Percentiles rank a stretch among this genome's conserved stretches.
Conservation (phyloP, 35 echinoderm and acorn worm genomes). For the Strongylocentrotus purpuratus region DNA sequence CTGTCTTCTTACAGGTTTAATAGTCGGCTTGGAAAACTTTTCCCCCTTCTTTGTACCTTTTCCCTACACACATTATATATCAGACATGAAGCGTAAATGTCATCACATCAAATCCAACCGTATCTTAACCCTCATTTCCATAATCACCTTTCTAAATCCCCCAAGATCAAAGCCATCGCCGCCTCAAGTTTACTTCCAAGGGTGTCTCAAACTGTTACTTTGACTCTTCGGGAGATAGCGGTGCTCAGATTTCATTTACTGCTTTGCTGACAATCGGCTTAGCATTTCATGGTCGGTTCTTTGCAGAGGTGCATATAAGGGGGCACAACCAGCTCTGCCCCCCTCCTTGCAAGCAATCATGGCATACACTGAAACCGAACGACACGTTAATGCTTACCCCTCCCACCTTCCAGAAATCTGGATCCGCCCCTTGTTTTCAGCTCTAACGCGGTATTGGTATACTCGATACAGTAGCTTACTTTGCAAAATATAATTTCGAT, state of each 20-base stretch:
- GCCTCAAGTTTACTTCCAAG: neutral
- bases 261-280: neutral
- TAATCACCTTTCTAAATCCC: slow-evolving; percentile 1
- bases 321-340: no score
- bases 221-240: neutral
- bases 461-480: no score
- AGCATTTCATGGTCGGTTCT: neutral
- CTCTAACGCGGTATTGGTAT: no score
- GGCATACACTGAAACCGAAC: no score
- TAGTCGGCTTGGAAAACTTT: neutral
- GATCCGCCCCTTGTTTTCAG: no score
- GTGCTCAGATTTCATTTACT: neutral
- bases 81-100: neutral
- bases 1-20: neutral
- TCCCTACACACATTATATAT: neutral
- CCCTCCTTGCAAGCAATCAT: no score
- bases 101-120: neutral
- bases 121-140: neutral
- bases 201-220: neutral
- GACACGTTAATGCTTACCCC: no score
- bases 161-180: neutral
- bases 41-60: neutral
- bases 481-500: no score
- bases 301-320: no score
- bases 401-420: no score